phyloP scores from a whole-genome alignment of 1,140 invertebrate genomes.

The Andrena cerasifolii region DNA sequence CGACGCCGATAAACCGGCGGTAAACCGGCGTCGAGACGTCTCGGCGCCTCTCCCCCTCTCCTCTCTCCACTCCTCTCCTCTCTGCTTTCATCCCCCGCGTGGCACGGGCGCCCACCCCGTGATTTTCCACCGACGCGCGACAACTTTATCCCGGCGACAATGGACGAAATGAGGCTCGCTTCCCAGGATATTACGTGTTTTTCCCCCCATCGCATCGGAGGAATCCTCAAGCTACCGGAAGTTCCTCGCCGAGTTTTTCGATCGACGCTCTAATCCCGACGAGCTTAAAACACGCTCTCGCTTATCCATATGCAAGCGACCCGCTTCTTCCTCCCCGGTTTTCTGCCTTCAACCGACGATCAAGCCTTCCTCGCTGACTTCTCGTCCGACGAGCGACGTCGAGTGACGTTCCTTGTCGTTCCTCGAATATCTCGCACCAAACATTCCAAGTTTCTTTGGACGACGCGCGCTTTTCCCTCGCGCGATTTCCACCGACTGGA shows the following conservation, averaged over 20 bases:
- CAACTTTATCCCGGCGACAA: slow-evolving; percentile 53
- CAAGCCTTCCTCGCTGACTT: neutral
- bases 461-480: neutral
- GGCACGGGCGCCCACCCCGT: slow-evolving; percentile 33
- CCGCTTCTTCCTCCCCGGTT: slow-evolving; percentile 2
- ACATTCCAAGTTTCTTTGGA: too few relatives aligned
- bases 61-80: neutral
- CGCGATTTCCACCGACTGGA: neutral
- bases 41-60: slow-evolving; percentile 63
- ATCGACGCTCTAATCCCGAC: slow-evolving; percentile 9
- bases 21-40: slow-evolving; percentile 73
- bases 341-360: slow-evolving; percentile 22
- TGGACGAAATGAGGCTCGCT: slow-evolving; percentile 28
- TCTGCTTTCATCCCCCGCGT: too few relatives aligned
- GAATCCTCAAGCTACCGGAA: neutral
- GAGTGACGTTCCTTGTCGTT: too few relatives aligned
- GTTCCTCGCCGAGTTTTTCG: neutral
- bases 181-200: slow-evolving; percentile 26
- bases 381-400: neutral
- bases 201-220: slow-evolving; percentile 21
- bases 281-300: neutral
- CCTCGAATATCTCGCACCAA: too few relatives aligned
- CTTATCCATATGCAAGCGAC: neutral
- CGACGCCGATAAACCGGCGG: slow-evolving; percentile 65
- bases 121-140: slow-evolving; percentile 70